Conservation (phyloP, 2,888 invertebrate species). For the Dryomyza anilis region DNA sequence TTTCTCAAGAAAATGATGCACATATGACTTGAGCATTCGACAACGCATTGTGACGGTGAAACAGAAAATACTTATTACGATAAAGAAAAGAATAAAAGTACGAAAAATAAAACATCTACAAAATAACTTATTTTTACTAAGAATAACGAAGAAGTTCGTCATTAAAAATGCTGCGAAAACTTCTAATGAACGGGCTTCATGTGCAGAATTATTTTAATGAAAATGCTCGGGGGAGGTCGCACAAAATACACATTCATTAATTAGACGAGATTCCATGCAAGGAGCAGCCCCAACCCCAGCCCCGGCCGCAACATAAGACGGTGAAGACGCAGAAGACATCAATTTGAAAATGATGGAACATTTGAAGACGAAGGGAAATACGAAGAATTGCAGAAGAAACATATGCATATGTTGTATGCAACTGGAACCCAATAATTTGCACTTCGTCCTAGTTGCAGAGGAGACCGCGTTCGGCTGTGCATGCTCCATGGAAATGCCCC, state of each 20-base stretch:
- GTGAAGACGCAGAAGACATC: background rate
- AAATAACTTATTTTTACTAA: too few species aligned
- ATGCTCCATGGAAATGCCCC: background rate
- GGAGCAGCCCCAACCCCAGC: background rate
- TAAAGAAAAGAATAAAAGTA: too few species aligned
- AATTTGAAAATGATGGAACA: background rate
- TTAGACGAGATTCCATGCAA: background rate
- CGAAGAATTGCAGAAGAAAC: background rate
- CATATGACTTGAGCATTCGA: too few species aligned
- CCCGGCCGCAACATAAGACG: background rate
- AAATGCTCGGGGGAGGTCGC: conserved; percentile 31
- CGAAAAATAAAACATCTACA: too few species aligned
- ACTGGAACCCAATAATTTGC: conserved; percentile 7
- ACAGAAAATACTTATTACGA: too few species aligned
- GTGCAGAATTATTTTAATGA: conserved; percentile 36
- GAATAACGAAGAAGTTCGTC: background rate
- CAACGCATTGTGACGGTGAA: background rate
- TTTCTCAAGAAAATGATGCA: too few species aligned
- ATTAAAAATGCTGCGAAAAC: conserved; percentile 13
- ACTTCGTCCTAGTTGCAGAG: background rate
- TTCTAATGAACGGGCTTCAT: conserved; percentile 33
- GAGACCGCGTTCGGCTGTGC: background rate
- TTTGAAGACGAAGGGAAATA: too few species aligned
- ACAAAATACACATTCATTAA: background rate
- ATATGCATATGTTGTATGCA: background rate